Evolutionary conservation across 2,797 vertebrate species (phyloP), one percentile per base, ranked within the genome.

Genomic region (Danio tinwini): DNA sequence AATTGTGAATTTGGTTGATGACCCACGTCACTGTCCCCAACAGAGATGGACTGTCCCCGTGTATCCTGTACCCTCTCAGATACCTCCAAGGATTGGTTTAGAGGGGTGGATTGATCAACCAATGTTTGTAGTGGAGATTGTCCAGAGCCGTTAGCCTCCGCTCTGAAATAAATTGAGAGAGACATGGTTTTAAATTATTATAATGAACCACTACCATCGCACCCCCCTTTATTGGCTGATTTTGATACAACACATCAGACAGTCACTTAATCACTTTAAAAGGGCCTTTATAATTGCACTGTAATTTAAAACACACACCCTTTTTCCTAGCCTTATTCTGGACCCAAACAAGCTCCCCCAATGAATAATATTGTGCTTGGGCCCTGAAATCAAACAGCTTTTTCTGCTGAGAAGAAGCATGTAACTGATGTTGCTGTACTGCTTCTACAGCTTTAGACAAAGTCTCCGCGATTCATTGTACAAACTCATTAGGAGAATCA

Each of bases 191-290:
- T n/a, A n/a, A n/a, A n/a, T n/a, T n/a, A n/a, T n/a, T n/a, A n/a
- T n/a, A n/a, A n/a, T n/a, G n/a, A n/a, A n/a, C n/a, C n/a, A n/a
- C n/a, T n/a, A n/a, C n/a, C n/a, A n/a, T n/a, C n/a, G n/a, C n/a
- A n/a, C n/a, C n/a, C n/a, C n/a, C n/a, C n/a, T n/a, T n/a, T n/a
- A n/a, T n/a, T n/a, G n/a, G n/a, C n/a, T n/a, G n/a, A 12, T 50
- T 14, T 5, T 50, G 9, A 77, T 71, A 81, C 42, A 78, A 45
- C 9, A 83, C 77, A 21, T 83, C 49, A 13, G 71, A 29, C 2
- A 81, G 9, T 10, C 44, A 21, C 0, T 79, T 58, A 7, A 56
- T 13, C 1, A 81, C 17, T 42, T 7, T 69, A 71, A 44, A 83
- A 8, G 74, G 81, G 5, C 69, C 74, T 1, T 56, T 47, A 47